phyloP scores from a whole-genome alignment of 2,113 vertebrate genomes.

The Acanthochromis polyacanthus region DNA sequence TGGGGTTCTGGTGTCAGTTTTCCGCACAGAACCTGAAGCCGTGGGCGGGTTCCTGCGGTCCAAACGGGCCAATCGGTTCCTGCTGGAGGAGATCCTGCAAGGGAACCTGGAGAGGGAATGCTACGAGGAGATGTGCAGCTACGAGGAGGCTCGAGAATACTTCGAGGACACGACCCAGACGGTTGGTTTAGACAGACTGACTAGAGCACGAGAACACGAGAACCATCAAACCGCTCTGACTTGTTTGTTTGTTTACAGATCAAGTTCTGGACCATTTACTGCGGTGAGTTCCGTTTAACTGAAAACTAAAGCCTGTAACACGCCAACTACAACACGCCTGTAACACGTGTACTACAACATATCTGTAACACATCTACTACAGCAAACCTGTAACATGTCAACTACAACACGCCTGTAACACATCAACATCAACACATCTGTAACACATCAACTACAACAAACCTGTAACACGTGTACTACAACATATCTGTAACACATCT shows the following conservation, averaged over 20 bases:
- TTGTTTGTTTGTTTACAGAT: constrained; percentile 56
- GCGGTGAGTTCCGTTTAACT: constrained; percentile 60
- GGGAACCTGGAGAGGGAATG: constrained; percentile 94
- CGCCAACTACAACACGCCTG: no score
- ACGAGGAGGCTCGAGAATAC: constrained; percentile 91
- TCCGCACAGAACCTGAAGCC: constrained; percentile 35
- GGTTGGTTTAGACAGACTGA: not conserved
- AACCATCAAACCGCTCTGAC: not conserved
- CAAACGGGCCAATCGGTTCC: constrained; percentile 81
- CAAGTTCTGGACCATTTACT: constrained; percentile 77
- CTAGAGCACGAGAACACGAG: not conserved
- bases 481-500: no score
- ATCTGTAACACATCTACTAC: no score
- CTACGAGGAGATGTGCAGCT: constrained; percentile 87
- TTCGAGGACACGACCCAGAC: constrained; percentile 87
- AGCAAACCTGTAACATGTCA: no score
- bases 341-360: no score
- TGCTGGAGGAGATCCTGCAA: constrained; percentile 89
- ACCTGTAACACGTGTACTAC: no score
- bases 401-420: no score
- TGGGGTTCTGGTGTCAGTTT: no score
- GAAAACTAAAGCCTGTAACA: no score
- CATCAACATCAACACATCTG: no score
- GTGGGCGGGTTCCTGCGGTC: constrained; percentile 82
- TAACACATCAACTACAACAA: no score